Evolutionary conservation across 2,113 vertebrate genomes (phyloP), one percentile per base, ranked within the genome.

Genomic region (Prunella himalayana): DNA sequence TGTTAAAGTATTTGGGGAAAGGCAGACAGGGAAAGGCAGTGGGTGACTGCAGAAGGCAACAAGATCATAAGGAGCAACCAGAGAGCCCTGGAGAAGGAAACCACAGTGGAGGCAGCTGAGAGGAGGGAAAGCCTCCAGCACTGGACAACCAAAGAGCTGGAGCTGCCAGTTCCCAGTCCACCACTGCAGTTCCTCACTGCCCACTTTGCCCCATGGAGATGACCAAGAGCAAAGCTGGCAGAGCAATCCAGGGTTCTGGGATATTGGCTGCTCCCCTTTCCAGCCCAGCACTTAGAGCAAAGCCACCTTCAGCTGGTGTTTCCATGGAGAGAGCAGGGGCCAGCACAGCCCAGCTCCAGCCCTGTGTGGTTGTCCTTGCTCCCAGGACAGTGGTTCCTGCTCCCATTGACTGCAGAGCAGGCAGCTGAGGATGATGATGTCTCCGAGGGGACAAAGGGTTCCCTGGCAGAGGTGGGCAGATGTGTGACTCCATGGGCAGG

Each of bases 401-500:
- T 60, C 18, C 51, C 45, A 11, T 12, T 14, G 47, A 25, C 22
- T 78, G 57, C 57, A 79, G 84, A 70, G 65, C 44, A 60, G 30
- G 22, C 4, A 6, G 41, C 8, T 39, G 53, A 76, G 65, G 53
- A 47, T 3, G 8, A 17, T 41, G 69, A n/a, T 73, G n/a, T 78
- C 54, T 68, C 42, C 33, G 47, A 8, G 41, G 30, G 44, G 23
- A 85, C 11, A 35, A 6, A 14, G 31, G 8, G 28, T 7, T 88
- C 70, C 31, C 31, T 51, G 68, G 61, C 16, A 66, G 65, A 90
- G 19, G 37, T 15, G 47, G 31, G 42, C 54, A 81, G 41, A n/a
- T 0, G 1, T 79, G 35, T 33, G 41, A 10, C 37, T 82, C 42
- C 3, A 1, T 1, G 3, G 59, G 16, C 50, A 53, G 60, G 20